phyloP scores from a whole-genome alignment of 2,888 invertebrate genomes.

The Homarus gammarus region DNA sequence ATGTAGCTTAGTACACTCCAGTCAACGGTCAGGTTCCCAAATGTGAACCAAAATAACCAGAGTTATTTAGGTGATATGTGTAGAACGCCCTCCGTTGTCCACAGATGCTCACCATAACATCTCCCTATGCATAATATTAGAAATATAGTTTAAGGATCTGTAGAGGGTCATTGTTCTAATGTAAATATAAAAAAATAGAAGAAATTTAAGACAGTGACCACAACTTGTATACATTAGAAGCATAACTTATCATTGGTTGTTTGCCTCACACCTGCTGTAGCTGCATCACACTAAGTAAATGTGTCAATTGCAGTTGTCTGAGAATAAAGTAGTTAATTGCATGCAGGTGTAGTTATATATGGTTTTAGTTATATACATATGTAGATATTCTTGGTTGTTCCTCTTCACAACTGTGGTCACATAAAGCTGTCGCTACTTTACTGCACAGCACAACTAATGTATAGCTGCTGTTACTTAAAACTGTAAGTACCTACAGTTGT shows the following conservation, averaged over 20 bases:
- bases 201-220: not conserved
- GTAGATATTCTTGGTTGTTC: not conserved
- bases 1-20: too few species aligned
- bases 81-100: too few species aligned
- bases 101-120: too few species aligned
- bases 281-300: not conserved
- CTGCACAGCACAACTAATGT: not conserved
- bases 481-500: too few species aligned
- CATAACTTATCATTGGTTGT: not conserved
- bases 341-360: not conserved
- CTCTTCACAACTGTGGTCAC: not conserved
- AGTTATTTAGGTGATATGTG: too few species aligned
- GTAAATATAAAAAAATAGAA: too few species aligned
- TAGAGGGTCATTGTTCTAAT: too few species aligned
- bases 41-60: too few species aligned
- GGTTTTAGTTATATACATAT: not conserved
- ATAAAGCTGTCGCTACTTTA: not conserved
- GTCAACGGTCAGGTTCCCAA: too few species aligned
- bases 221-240: not conserved
- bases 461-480: not conserved
- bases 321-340: not conserved
- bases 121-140: too few species aligned
- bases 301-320: not conserved
- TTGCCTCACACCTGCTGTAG: not conserved
- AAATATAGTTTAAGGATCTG: too few species aligned